Percentiles rank a stretch among this genome's conserved stretches.
These are phyloP conservation scores for Hippocampus kuda DNA, from an alignment of 2,797 vertebrate genomes.

Conservation along the genomic window DNA sequence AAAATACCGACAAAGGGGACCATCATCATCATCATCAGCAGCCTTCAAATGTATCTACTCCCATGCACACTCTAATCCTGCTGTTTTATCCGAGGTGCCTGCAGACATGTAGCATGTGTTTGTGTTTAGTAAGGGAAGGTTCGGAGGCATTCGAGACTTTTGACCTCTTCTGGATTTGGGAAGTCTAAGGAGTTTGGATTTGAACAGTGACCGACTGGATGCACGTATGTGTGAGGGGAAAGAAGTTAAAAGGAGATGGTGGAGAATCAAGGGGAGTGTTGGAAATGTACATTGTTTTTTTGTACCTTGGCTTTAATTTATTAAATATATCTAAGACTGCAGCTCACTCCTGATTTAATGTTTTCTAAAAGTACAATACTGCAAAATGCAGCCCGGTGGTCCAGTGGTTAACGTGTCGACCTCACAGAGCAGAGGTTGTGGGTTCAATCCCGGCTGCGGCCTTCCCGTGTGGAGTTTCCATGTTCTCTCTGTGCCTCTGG, in stretches of 20 bases:
- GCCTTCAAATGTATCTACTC: constrained; percentile 43
- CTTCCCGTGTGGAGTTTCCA: too few relatives aligned
- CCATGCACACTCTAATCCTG: constrained; percentile 58
- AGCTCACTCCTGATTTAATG: constrained; percentile 13
- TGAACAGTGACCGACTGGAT: constrained; percentile 32
- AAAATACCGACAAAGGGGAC: neutral
- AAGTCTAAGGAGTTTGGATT: neutral
- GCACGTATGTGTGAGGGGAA: constrained; percentile 29
- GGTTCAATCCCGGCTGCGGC: too few relatives aligned
- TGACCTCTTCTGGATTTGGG: constrained; percentile 1
- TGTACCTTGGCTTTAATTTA: constrained; percentile 82
- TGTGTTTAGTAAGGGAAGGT: constrained; percentile 50
- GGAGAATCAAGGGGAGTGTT: constrained; percentile 27
- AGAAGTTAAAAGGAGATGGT: constrained; percentile 30
- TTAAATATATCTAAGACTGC: constrained; percentile 77
- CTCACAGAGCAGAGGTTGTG: too few relatives aligned
- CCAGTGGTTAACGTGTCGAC: neutral
- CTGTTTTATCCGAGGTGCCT: constrained; percentile 67
- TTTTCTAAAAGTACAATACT: neutral
- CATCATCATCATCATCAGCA: constrained; percentile 15
- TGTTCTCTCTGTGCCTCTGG: too few relatives aligned
- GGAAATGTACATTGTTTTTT: constrained; percentile 72
- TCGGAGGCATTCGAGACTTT: constrained; percentile 23
- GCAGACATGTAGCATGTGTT: constrained; percentile 77
- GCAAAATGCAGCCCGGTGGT: neutral